phyloP scores from a whole-genome alignment of 30 jellyfish, hydroid and myxozoan species.

The Pelagia noctiluca region DNA sequence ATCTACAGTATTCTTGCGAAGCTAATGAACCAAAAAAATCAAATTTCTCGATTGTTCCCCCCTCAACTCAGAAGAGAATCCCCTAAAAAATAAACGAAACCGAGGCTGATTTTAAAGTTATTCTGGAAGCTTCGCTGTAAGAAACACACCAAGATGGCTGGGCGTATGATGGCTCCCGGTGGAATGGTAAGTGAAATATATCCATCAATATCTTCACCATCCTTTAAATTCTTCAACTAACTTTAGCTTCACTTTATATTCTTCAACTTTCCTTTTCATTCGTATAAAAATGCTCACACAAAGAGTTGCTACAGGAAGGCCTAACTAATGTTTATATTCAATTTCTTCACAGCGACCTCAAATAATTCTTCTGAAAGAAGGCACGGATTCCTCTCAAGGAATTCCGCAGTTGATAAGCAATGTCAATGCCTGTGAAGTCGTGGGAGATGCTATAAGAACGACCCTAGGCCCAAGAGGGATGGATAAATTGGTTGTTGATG shows the following conservation, averaged over 20 bases:
- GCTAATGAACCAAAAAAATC: too few species aligned
- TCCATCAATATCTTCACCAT: constrained; percentile 20
- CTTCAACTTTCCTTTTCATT: neutral
- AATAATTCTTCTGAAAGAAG: constrained; percentile 95
- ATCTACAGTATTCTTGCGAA: too few species aligned
- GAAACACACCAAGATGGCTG: constrained; percentile 53
- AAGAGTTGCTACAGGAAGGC: neutral
- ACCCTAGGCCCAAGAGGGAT: constrained; percentile 99
- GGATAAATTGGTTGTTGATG: constrained; percentile 98
- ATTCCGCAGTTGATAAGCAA: constrained; percentile 98
- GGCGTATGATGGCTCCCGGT: constrained; percentile 50
- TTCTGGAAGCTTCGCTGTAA: constrained; percentile 66
- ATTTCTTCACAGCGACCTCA: constrained; percentile 86
- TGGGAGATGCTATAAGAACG: constrained; percentile 98
- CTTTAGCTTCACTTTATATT: neutral
- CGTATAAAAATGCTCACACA: neutral
- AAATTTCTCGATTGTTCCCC: too few species aligned
- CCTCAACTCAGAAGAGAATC: too few species aligned
- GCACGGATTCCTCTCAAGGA: constrained; percentile 99
- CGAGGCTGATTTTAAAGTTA: constrained; percentile 7
- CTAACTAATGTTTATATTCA: neutral
- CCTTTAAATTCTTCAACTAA: neutral
- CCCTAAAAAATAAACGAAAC: too few species aligned
- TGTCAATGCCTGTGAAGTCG: constrained; percentile 99
- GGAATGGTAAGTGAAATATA: constrained; percentile 48